Conservation (phyloP, 2,113 vertebrate species). For the Thalassoma bifasciatum region DNA sequence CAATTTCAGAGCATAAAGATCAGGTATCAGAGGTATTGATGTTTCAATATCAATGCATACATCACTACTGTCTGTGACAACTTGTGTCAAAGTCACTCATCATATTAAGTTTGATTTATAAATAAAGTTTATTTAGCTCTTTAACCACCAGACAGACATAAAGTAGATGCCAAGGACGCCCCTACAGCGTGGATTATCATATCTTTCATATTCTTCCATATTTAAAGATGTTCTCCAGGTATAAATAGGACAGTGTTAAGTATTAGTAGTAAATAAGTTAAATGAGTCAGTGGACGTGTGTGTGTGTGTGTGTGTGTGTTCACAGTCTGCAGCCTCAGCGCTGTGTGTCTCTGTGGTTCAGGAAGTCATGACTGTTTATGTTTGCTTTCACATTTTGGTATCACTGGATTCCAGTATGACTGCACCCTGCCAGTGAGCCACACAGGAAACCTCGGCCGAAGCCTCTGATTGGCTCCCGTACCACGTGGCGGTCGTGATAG, state of each 20-base stretch:
- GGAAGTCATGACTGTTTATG: slow-evolving; percentile 31
- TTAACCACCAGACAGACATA: background rate
- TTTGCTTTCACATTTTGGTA: slow-evolving; percentile 14
- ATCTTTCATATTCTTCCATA: too few species aligned
- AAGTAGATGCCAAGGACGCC: background rate
- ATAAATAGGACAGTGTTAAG: background rate
- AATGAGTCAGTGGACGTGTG: background rate
- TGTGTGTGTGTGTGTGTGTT: background rate
- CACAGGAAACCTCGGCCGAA: slow-evolving; percentile 17
- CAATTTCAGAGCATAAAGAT: too few species aligned
- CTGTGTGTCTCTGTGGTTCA: slow-evolving; percentile 3
- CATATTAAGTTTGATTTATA: too few species aligned
- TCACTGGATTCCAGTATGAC: slow-evolving; percentile 35
- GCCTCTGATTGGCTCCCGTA: slow-evolving; percentile 49
- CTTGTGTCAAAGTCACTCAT: too few species aligned
- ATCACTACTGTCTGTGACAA: too few species aligned
- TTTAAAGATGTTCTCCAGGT: background rate
- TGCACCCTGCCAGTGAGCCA: slow-evolving; percentile 31
- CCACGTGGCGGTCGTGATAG: slow-evolving; percentile 62
- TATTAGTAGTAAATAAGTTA: background rate
- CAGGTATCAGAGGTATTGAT: too few species aligned
- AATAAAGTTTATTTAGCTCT: background rate
- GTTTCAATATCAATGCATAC: too few species aligned
- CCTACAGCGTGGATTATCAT: background rate
- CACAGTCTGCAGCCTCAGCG: background rate